Percentiles rank a stretch among this genome's conserved stretches.
These are phyloP conservation scores for Hypotaenidia okinawae DNA, from an alignment of 2,797 vertebrate species.

Conservation along the genomic window DNA sequence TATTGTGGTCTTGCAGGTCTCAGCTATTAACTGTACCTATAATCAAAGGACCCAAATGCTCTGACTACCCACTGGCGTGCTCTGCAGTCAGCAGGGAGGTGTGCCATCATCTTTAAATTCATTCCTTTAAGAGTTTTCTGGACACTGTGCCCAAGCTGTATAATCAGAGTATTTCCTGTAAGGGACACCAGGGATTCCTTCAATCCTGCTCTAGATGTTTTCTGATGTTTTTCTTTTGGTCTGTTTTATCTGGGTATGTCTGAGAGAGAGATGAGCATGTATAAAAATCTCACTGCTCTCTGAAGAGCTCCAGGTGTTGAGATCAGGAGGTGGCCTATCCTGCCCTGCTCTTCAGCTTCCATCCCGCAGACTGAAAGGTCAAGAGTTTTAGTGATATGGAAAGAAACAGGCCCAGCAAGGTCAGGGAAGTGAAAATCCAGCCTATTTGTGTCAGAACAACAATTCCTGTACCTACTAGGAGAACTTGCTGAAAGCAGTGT, in stretches of 20 bases:
- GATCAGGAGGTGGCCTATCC: not conserved
- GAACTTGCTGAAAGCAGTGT: not conserved
- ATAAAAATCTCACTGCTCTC: not conserved
- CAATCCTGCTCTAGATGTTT: not conserved
- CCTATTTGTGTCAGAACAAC: not conserved
- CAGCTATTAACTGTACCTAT: not conserved
- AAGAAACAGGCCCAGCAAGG: not conserved
- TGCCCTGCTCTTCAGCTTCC: not conserved
- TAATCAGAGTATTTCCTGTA: not conserved
- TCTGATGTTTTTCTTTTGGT: not conserved
- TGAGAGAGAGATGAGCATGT: not conserved
- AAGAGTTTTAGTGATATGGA: not conserved
- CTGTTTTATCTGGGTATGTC: not conserved
- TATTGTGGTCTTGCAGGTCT: not conserved
- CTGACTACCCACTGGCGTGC: rapidly evolving
- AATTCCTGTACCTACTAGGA: not conserved
- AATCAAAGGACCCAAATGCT: not conserved
- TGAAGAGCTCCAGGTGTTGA: not conserved
- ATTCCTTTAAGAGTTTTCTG: not conserved
- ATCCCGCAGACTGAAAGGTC: not conserved
- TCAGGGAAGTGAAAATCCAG: not conserved
- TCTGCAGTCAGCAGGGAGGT: not conserved
- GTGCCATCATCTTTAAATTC: not conserved
- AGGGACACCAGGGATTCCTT: not conserved
- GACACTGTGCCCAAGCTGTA: not conserved